Conservation (phyloP, 2,797 vertebrate species). For the Rousettus madagascariensis region DNA sequence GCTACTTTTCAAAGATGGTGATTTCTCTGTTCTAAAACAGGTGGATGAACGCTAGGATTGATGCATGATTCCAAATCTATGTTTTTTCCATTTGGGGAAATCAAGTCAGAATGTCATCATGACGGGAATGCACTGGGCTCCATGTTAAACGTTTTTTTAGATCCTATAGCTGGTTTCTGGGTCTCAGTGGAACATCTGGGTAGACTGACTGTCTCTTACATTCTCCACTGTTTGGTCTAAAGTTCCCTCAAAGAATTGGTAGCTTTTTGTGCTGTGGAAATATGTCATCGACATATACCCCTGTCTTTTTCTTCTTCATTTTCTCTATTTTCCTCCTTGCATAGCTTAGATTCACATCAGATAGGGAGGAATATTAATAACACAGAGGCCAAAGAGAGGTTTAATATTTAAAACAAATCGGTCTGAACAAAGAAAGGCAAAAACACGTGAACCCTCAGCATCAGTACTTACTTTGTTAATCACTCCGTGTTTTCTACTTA, state of each 20-base stretch:
- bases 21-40: constrained; percentile 10
- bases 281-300: neutral
- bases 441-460: neutral
- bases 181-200: neutral
- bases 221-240: neutral
- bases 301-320: neutral
- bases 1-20: neutral
- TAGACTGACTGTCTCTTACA: neutral
- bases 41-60: neutral
- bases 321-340: neutral
- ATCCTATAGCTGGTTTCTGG: neutral
- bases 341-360: neutral
- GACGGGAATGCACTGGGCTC: neutral
- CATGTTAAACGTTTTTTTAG: neutral
- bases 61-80: neutral
- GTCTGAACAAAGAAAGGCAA: neutral
- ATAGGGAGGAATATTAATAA: neutral
- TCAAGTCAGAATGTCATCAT: neutral
- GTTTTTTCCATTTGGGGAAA: neutral
- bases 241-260: neutral
- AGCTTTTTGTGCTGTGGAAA: neutral
- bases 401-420: constrained; percentile 1
- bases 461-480: neutral
- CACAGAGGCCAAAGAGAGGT: neutral
- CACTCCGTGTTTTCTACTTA: neutral